These are phyloP conservation scores for Molanna angustata DNA, from an alignment of 2,888 invertebrate genomes.

Conservation along the genomic window DNA sequence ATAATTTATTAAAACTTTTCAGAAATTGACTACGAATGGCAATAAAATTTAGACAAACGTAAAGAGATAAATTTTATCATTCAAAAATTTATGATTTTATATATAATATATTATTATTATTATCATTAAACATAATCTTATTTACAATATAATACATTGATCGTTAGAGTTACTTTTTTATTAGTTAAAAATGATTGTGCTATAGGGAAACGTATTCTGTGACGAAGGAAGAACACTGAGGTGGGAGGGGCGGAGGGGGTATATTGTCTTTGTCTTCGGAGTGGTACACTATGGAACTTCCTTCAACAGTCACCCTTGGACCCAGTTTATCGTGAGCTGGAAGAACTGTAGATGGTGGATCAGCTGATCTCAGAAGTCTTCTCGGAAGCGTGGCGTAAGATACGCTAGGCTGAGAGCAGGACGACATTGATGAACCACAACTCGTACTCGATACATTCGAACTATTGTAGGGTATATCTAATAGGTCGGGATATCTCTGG, in stretches of 20 bases:
- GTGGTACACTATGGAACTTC: conserved; percentile 29
- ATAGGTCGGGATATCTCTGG: conserved; percentile 67
- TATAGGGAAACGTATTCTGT: conserved; percentile 32
- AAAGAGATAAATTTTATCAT: conserved; percentile 13
- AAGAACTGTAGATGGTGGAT: conserved; percentile 6
- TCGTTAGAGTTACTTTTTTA: not conserved
- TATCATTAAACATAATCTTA: conserved; percentile 1
- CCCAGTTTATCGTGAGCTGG: conserved; percentile 29
- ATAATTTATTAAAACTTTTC: conserved; percentile 27
- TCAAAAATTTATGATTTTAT: conserved; percentile 2
- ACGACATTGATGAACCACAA: conserved; percentile 19
- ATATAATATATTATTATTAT: not conserved
- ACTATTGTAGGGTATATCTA: conserved; percentile 62
- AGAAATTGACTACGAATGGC: conserved; percentile 28
- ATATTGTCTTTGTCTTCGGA: conserved; percentile 27
- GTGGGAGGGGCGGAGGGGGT: conserved; percentile 23
- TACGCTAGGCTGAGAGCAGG: conserved; percentile 38
- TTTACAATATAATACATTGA: conserved; percentile 14
- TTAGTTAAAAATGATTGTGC: conserved; percentile 25
- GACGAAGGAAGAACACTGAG: conserved; percentile 27
- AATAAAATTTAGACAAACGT: conserved; percentile 22
- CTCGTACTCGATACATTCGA: conserved; percentile 41
- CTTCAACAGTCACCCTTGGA: conserved; percentile 30
- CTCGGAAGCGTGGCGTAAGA: conserved; percentile 52
- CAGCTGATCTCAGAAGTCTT: conserved; percentile 41